Base-by-base conservation (phyloP, 2,113 vertebrate species). In the Xiphophorus hellerii region DNA sequence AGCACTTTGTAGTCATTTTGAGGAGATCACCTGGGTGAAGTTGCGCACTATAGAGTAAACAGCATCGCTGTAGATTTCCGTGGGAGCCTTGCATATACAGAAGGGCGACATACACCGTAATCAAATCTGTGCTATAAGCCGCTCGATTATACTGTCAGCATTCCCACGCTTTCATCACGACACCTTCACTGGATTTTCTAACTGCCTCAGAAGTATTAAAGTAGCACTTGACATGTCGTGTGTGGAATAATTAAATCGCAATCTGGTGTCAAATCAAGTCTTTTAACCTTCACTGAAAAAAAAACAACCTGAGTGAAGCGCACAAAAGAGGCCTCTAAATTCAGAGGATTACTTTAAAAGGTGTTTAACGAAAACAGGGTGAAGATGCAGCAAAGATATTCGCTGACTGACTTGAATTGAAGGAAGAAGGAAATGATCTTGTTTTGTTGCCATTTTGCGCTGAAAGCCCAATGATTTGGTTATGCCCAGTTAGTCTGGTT, bases 141-240 rank as follows among this genome's bases (percentile, higher is more conserved):
- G 28, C 69, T 76, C 77, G 39, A 71, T 80, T 66, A 74, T 71
- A 69, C 71, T 84, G 87, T 90, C 86, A 90, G 74, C 65, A 29
- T 82, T 87, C 85, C 82, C 73, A 72, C 86, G 70, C 86, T 88
- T 88, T 90, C 68, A 87, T 90, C 84, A 69, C 37, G 37, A 61
- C 63, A 69, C 68, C 58, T 74, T 78, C 81, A 68, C 39, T 51
- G 54, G 62, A 83, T 84, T 80, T 77, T 68, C 73, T 33, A 69
- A 62, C 83, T 78, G 76, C 67, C 74, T 75, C 74, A 67, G 51
- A 89, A 62, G 64, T 68, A 64, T 86, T 88, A 68, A 79, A 68
- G 81, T 35, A 74, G 66, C 80, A 66, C 85, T 80, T 84, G 78
- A 87, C 83, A 85, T 79, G 73, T 85, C 66, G 73, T 27, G 70